Evolutionary conservation across 2,113 vertebrate genomes (phyloP).

Genomic region (Ardeotis arabs): DNA sequence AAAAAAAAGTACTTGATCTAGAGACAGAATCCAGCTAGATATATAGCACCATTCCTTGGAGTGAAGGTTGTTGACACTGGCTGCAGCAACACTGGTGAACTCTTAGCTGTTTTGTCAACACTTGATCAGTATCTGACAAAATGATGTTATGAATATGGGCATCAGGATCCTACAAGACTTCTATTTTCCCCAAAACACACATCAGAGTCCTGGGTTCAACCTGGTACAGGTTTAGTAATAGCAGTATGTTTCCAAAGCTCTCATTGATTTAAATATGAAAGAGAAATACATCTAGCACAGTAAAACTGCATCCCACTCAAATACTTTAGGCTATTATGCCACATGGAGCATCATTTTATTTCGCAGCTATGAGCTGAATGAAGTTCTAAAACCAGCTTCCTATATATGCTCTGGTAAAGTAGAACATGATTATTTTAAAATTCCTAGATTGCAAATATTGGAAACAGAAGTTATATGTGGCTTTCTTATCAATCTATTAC

Average conservation of each 20-base stretch:
- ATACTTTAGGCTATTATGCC: not conserved
- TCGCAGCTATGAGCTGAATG: not conserved
- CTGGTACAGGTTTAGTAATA: not conserved
- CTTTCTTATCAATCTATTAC: not conserved
- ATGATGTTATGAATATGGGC: not conserved
- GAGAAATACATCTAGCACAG: not conserved
- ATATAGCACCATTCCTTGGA: not conserved
- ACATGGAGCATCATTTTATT: not conserved
- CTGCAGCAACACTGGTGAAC: not conserved
- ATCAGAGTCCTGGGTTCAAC: not conserved
- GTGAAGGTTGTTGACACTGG: not conserved
- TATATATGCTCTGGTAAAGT: not conserved
- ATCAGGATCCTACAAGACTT: not conserved
- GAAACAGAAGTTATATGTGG: not conserved
- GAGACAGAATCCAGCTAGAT: not conserved
- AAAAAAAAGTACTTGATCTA: not conserved
- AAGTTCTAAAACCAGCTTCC: not conserved
- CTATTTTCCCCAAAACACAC: not conserved
- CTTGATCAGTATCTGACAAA: not conserved
- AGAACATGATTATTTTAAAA: not conserved
- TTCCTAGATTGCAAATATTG: not conserved
- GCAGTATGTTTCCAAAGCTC: not conserved
- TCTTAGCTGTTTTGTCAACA: not conserved
- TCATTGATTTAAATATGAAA: not conserved
- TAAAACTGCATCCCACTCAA: not conserved